Conservation (phyloP, 2,797 vertebrate species). For the Ceyx erithaca region DNA sequence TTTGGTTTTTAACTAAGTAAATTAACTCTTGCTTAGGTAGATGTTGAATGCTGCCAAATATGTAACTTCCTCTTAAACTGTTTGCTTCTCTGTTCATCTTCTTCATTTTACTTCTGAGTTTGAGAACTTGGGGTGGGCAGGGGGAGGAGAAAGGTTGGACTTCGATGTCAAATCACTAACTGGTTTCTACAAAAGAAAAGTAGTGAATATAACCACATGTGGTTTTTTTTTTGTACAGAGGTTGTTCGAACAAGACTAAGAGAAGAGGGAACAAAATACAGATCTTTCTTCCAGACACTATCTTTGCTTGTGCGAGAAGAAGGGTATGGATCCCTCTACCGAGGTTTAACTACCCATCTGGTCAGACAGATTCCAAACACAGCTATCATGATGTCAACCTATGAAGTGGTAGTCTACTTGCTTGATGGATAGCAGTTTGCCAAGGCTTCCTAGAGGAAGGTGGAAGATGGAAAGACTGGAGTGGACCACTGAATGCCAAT, state of each 20-base stretch:
- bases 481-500: slow-evolving; percentile 78
- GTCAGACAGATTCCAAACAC: slow-evolving; percentile 98
- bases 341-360: slow-evolving; percentile 95
- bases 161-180: background rate
- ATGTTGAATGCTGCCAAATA: background rate
- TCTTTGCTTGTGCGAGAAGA: slow-evolving; percentile 91
- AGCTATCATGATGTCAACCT: slow-evolving; percentile 98
- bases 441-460: slow-evolving; percentile 1
- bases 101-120: background rate
- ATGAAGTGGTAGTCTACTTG: slow-evolving; percentile 96
- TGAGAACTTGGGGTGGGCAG: background rate
- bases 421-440: slow-evolving; percentile 85
- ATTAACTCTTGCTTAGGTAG: background rate
- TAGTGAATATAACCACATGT: background rate
- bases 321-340: slow-evolving; percentile 93
- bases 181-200: background rate
- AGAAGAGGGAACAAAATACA: slow-evolving; percentile 97
- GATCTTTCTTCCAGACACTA: slow-evolving; percentile 95
- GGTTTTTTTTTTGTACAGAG: slow-evolving; percentile 82
- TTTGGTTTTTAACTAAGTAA: background rate
- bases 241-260: slow-evolving; percentile 97
- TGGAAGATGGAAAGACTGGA: slow-evolving; percentile 83
- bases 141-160: background rate
- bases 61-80: background rate
- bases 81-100: background rate